Evolutionary conservation across 1,140 invertebrate species (phyloP), one percentile per base, ranked within the genome.

Genomic region (Ceratosolen solmsi): DNA sequence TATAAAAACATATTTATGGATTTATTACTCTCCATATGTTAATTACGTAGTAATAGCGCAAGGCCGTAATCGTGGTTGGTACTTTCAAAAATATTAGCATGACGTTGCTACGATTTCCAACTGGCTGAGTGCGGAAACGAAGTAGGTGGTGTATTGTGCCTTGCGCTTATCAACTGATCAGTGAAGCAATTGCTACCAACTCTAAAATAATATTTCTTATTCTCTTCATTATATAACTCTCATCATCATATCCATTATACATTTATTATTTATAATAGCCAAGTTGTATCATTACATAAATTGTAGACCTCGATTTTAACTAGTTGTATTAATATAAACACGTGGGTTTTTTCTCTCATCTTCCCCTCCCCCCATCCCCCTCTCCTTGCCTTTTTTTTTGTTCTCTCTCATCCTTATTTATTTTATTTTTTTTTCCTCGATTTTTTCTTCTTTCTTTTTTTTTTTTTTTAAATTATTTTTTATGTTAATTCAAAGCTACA

Each of bases 171-270:
- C 63, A 68, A 20, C 63, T 17, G 63, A 68, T 68, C 63, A 38
- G 20, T n/a, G 4, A 11, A 8, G 33, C 33, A 68, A 38, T 68
- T 38, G 30, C 33, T 38, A 38, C 33, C 63, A 68, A 38, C 3
- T 36, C 20, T n/a, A 38, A 68, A 68, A 68, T n/a, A 68, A 68
- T 38, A 38, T n/a, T 68, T 65, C 33, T 65, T 65, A 65, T 65
- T 65, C 33, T 65, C 33, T 65, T 22, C 33, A 4, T 65, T 38
- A 68, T 15, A 11, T 38, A 68, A 68, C 63, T 38, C 63, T 38
- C 20, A 38, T 68, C 63, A 38, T 38, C 63, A 9, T 38, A n/a
- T 38, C 15, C 33, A 38, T 38, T 38, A 33, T 38, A n/a, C 33
- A 38, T 68, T 68, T 68, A 68, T 68, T 38, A n/a, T 68, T 30